A percentile compares a stretch with the other conserved stretches of the same genome.
These are phyloP conservation scores for Lasioglossum zephyrum DNA, from an alignment of 2,888 invertebrate genomes.

Conservation along the genomic window DNA sequence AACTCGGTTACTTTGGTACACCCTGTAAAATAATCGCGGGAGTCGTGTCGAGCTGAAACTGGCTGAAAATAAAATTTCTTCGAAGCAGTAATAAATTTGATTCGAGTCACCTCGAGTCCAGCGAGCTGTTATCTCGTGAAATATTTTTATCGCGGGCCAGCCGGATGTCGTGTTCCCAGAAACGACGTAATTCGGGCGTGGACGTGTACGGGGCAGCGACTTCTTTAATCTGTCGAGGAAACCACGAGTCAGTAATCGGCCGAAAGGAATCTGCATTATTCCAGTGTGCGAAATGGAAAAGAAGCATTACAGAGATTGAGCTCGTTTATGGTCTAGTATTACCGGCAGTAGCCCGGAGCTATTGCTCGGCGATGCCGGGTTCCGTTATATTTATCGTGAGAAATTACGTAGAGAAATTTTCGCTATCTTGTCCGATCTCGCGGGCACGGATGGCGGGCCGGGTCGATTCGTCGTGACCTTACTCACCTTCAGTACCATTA, in stretches of 20 bases:
- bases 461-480: constrained; percentile 24
- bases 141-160: constrained; percentile 88
- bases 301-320: not conserved
- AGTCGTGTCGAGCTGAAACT: not conserved
- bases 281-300: not conserved
- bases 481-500: constrained; percentile 89
- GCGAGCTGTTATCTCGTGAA: constrained; percentile 78
- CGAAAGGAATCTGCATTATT: not conserved
- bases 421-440: constrained; percentile 6
- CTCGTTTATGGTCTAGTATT: constrained; percentile 3
- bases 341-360: not conserved
- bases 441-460: not conserved
- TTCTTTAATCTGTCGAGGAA: constrained; percentile 88
- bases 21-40: not conserved
- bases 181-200: constrained; percentile 89
- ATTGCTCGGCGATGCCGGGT: too few species aligned
- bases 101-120: constrained; percentile 77
- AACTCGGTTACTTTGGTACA: not conserved
- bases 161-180: constrained; percentile 92
- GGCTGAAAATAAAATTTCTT: not conserved
- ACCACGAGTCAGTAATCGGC: not conserved
- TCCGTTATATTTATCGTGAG: not conserved
- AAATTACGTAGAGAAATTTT: not conserved
- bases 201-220: constrained; percentile 93
- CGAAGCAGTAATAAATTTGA: not conserved